These are phyloP conservation scores for Chaetura pelagica DNA, from an alignment of 2,113 vertebrate genomes.

Conservation along the genomic window DNA sequence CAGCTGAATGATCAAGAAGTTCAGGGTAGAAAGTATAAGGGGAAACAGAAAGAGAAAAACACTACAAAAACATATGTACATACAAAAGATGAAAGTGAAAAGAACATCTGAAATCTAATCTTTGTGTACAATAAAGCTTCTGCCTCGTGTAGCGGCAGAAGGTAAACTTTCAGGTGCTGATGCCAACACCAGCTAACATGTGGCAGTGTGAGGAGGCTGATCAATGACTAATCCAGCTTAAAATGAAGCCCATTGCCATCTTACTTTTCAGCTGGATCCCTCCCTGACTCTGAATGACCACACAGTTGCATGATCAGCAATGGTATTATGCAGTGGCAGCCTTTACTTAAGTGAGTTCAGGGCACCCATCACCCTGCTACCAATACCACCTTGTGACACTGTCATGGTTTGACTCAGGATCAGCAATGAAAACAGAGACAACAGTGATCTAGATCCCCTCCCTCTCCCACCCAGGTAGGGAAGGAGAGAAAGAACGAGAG, in stretches of 20 bases:
- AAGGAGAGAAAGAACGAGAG: too few species aligned
- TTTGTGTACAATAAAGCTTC: not conserved
- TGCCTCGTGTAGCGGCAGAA: not conserved
- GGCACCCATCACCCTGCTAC: not conserved
- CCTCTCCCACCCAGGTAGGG: too few species aligned
- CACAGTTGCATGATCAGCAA: accelerated
- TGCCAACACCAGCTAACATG: not conserved
- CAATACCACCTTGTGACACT: not conserved
- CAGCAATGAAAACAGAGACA: too few species aligned
- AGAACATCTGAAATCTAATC: not conserved
- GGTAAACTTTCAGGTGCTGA: not conserved
- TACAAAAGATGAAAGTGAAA: not conserved
- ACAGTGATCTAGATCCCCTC: too few species aligned
- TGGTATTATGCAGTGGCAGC: not conserved
- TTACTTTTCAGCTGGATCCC: not conserved
- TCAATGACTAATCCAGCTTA: not conserved
- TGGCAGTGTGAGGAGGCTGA: not conserved
- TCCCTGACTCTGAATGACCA: not conserved
- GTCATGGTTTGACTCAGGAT: too few species aligned
- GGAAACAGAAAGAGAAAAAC: not conserved
- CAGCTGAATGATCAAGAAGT: not conserved
- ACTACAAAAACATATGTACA: not conserved
- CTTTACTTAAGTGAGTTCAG: not conserved
- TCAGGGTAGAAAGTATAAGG: not conserved
- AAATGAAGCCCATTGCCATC: not conserved